Evolutionary conservation across 2,113 vertebrate species (phyloP), one percentile per base, ranked within the genome.

Genomic region (Tyto alba): DNA sequence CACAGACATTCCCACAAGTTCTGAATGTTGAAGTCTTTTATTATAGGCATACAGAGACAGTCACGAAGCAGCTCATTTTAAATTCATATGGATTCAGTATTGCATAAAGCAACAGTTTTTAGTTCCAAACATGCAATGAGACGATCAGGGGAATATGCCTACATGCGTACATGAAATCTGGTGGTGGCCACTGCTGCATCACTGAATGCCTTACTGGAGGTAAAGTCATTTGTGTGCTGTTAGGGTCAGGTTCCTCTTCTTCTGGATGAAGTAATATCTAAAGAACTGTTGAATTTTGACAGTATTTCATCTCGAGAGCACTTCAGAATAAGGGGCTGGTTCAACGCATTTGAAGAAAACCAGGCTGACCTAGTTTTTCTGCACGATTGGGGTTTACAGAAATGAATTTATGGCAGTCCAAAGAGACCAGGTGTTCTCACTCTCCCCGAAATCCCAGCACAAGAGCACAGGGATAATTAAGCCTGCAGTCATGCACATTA

Each of bases 281-380:
- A 38, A 73, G 38, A 84, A 43, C 16, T 0, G 0, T 36, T 34
- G 67, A 75, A 83, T 91, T 94, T 76, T 75, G 73, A 45, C n/a
- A 17, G 43, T 12, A 1, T 32, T 73, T 68, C 26, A 36, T 80
- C 87, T 71, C 48, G 67, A 47, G 73, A 87, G 56, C 69, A 78
- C 34, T 81, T 88, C 66, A 67, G 93, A 62, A 36, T 88, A 85
- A 80, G 81, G 69, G n/a, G 27, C 30, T 76, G 41, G 5, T 90
- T 64, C 2, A 11, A 57, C n/a, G 71, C 19, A 12, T 91, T 89
- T 91, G 90, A 66, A 89, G 89, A 89, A 82, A 91, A 74, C 13
- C 67, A 63, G 67, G 34, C 67, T 96, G 89, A 94, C 89, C 78
- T 63, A 90, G 29, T 94, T 96, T 90, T 82, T 83, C 55, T 80